Evolutionary conservation across 2,888 invertebrate genomes (phyloP).

Genomic region (Electrophaes corylata): DNA sequence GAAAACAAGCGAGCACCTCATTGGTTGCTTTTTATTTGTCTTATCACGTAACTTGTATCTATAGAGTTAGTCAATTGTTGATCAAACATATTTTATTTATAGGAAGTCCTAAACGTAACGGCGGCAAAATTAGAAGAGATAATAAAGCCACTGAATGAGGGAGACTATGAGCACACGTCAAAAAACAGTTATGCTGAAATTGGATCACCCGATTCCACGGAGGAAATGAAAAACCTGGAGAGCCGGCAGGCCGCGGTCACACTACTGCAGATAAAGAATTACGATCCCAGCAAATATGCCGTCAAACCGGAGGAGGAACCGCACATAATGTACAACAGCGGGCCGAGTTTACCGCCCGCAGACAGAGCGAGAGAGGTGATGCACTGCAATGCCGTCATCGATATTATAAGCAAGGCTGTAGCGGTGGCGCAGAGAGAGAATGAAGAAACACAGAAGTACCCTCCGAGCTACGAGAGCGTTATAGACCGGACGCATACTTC

Average conservation of each 20-base stretch:
- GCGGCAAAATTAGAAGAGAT: constrained; percentile 84
- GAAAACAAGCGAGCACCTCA: constrained; percentile 64
- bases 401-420: constrained; percentile 80
- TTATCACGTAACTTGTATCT: constrained; percentile 67
- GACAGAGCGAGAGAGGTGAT: constrained; percentile 81
- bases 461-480: constrained; percentile 64
- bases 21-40: constrained; percentile 69
- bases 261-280: constrained; percentile 79
- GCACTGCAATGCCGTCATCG: constrained; percentile 82
- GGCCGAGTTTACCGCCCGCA: constrained; percentile 82
- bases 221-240: constrained; percentile 81
- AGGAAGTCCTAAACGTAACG: constrained; percentile 85
- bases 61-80: constrained; percentile 49
- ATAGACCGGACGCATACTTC: constrained; percentile 62
- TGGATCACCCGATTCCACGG: constrained; percentile 79
- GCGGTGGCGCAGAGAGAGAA: constrained; percentile 80
- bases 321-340: constrained; percentile 85
- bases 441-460: constrained; percentile 72
- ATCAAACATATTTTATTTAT: constrained; percentile 66
- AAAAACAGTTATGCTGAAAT: constrained; percentile 74
- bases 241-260: constrained; percentile 81
- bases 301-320: constrained; percentile 76
- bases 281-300: constrained; percentile 78
- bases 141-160: constrained; percentile 75
- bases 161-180: constrained; percentile 61